Conservation (phyloP, 30 jellyfish, hydroid and myxozoan species). For the Clytia hemisphaerica region DNA sequence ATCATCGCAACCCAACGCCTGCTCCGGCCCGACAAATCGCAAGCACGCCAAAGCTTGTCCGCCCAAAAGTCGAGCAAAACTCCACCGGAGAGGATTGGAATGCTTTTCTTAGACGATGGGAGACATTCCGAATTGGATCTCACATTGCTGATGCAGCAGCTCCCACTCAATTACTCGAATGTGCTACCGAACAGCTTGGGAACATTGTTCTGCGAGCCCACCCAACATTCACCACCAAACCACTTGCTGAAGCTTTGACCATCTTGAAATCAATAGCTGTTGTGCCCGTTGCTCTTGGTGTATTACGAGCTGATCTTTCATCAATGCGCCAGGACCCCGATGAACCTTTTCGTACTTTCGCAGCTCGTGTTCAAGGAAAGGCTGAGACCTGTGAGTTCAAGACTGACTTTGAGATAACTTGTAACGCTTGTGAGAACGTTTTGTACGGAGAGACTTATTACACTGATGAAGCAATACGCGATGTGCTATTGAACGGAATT, state of each 20-base stretch:
- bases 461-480: constrained; percentile 14
- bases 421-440: background rate
- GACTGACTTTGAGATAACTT: background rate
- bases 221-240: background rate
- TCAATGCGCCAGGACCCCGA: background rate
- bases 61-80: too few species aligned
- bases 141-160: background rate
- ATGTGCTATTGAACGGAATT: background rate
- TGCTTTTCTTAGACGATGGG: background rate
- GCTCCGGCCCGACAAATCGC: too few species aligned
- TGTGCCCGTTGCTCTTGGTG: background rate
- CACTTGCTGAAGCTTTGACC: background rate
- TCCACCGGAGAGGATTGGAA: too few species aligned
- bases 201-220: background rate
- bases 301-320: background rate
- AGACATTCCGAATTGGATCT: background rate
- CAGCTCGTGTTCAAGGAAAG: background rate
- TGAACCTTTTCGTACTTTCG: background rate
- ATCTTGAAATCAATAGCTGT: background rate
- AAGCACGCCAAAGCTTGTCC: too few species aligned
- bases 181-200: background rate
- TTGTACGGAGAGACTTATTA: background rate
- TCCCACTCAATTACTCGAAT: background rate
- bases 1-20: too few species aligned
- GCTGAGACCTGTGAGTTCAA: constrained; percentile 4